phyloP scores from a whole-genome alignment of 2,113 vertebrate genomes.

The Furnarius figulus region DNA sequence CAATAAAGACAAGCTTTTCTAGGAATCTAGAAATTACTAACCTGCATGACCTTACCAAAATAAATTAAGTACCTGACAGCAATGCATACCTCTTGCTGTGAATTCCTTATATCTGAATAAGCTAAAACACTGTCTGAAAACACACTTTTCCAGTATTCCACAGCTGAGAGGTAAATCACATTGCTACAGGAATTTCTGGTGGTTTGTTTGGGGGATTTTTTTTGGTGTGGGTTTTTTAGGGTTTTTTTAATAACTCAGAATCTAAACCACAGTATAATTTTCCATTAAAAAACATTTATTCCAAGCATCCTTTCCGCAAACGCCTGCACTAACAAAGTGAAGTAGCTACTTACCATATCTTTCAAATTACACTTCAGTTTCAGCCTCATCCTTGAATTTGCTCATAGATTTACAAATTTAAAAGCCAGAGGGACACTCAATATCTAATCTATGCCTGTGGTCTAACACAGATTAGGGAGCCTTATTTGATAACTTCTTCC shows the following conservation, averaged over 20 bases:
- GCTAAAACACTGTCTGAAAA: not conserved
- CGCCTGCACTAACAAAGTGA: not conserved
- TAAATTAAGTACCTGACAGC: not conserved
- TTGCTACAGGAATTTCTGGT: not conserved
- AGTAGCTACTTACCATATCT: not conserved
- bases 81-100: not conserved
- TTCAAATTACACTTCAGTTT: not conserved
- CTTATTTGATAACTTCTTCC: not conserved
- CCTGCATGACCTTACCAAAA: not conserved
- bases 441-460: not conserved
- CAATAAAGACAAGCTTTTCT: not conserved
- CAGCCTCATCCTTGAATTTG: not conserved
- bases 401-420: not conserved
- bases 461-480: not conserved
- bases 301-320: not conserved
- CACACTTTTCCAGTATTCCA: not conserved
- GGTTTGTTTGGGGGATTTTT: rapidly evolving
- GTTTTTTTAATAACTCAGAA: not conserved
- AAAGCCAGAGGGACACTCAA: not conserved
- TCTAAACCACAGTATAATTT: not conserved
- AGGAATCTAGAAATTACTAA: not conserved
- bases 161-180: not conserved
- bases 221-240: not conserved
- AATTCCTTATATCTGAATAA: not conserved
- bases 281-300: not conserved